A percentile compares a stretch with the other conserved stretches of the same genome.
phyloP scores from a whole-genome alignment of 2,888 invertebrate genomes.

The Morpho achilles region DNA sequence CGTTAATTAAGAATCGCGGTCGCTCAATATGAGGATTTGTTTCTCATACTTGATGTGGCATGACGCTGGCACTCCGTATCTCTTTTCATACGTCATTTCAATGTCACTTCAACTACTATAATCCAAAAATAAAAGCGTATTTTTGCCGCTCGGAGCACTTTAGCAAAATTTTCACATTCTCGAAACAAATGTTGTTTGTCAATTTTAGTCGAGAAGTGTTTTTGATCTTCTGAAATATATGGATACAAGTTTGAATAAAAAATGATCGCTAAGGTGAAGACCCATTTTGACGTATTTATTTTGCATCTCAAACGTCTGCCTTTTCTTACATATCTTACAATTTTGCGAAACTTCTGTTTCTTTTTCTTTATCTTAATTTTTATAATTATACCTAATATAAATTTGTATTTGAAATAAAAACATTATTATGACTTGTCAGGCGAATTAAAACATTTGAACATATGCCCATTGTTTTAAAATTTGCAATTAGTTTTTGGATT shows the following conservation, averaged over 20 bases:
- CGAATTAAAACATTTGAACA: too few relatives aligned
- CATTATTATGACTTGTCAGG: too few relatives aligned
- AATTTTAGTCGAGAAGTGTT: constrained; percentile 7
- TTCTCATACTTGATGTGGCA: constrained; percentile 42
- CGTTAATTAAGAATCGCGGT: constrained; percentile 27
- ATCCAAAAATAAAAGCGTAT: constrained; percentile 27
- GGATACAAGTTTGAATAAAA: constrained; percentile 9
- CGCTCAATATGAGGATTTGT: constrained; percentile 35
- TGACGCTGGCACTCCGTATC: constrained; percentile 42
- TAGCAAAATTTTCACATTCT: constrained; percentile 10
- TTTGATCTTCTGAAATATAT: constrained; percentile 12
- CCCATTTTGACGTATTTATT: constrained; percentile 1
- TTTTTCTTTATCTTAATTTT: background rate
- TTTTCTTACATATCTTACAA: background rate
- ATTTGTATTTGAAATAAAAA: too few relatives aligned
- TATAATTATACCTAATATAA: too few relatives aligned
- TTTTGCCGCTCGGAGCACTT: constrained; percentile 12
- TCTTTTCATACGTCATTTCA: constrained; percentile 44
- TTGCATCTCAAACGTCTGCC: background rate
- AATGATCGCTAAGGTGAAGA: constrained; percentile 5
- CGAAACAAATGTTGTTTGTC: constrained; percentile 14
- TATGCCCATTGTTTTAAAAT: too few relatives aligned
- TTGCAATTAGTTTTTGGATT: too few relatives aligned
- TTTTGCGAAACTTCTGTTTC: background rate
- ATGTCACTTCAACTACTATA: constrained; percentile 46